Percentiles rank a stretch among this genome's conserved stretches.
These are phyloP conservation scores for Chelonus insularis DNA, from an alignment of 1,140 invertebrate species.

Conservation along the genomic window DNA sequence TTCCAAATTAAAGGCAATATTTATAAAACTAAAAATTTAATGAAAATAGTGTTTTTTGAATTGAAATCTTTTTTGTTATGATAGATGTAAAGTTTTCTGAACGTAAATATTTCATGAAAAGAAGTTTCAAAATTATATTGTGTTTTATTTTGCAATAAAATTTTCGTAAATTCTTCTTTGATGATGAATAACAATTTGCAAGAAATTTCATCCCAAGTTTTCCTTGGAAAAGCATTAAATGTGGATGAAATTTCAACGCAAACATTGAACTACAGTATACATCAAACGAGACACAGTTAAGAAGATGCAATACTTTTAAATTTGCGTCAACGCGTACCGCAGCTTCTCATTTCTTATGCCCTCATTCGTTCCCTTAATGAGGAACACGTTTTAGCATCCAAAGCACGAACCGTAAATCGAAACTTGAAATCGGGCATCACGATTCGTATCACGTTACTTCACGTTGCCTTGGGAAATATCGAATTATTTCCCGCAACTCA, in stretches of 20 bases:
- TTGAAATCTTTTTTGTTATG: no score
- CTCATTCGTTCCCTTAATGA: conserved; percentile 25
- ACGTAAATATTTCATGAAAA: no score
- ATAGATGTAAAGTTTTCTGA: no score
- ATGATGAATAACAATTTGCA: background rate
- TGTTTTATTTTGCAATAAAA: background rate
- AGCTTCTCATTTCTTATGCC: background rate
- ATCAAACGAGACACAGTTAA: conserved; percentile 5
- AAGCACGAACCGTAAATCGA: conserved; percentile 28
- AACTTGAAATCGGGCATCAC: conserved; percentile 28
- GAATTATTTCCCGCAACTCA: conserved; percentile 29
- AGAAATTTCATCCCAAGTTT: conserved; percentile 20
- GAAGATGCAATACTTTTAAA: background rate
- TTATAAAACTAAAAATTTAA: no score
- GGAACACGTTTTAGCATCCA: conserved; percentile 20
- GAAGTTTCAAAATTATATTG: no score
- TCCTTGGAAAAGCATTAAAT: conserved; percentile 23
- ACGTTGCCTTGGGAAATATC: conserved; percentile 26
- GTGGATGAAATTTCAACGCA: conserved; percentile 34
- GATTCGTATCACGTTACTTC: conserved; percentile 28
- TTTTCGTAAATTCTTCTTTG: background rate
- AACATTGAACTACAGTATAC: conserved; percentile 18
- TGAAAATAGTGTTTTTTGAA: no score
- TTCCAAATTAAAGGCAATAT: no score
- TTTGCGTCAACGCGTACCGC: background rate